phyloP scores from a whole-genome alignment of 2,797 vertebrate species.

The Gallinago nigripennis region DNA sequence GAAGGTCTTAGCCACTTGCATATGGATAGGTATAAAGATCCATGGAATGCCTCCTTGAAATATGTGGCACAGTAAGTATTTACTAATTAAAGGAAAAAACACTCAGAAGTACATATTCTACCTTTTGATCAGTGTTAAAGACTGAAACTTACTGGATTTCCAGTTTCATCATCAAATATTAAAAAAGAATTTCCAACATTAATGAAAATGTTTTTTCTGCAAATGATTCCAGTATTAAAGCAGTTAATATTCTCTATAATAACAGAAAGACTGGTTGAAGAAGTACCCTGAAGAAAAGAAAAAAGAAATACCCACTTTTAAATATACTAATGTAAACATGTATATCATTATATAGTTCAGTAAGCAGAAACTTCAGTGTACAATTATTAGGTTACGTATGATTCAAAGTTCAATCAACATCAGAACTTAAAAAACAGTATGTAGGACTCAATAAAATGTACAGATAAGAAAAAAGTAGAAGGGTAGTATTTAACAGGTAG shows the following conservation, averaged over 20 bases:
- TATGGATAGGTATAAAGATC: neutral
- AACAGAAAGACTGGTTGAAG: conserved; percentile 83
- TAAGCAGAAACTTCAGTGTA: neutral
- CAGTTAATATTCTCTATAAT: conserved; percentile 90
- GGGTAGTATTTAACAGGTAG: fast-evolving
- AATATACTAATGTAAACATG: neutral
- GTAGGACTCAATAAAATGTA: neutral
- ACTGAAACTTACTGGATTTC: conserved; percentile 85
- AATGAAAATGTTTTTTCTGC: conserved; percentile 89
- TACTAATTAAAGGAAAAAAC: neutral
- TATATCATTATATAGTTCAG: neutral
- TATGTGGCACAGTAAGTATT: neutral
- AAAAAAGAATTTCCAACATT: conserved; percentile 84
- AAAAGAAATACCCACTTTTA: neutral
- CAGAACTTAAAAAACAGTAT: neutral
- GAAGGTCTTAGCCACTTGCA: neutral
- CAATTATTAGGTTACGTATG: neutral
- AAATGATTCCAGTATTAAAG: conserved; percentile 87
- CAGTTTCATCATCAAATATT: conserved; percentile 87
- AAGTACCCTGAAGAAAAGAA: conserved; percentile 78
- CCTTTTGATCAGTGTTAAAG: neutral
- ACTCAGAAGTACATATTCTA: neutral
- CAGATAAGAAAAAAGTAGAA: neutral
- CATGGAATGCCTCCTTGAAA: neutral
- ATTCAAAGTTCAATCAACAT: neutral